A percentile compares a stretch with the other conserved stretches of the same genome.
Conservation (phyloP, 2,113 vertebrate genomes). For the Eira barbara region DNA sequence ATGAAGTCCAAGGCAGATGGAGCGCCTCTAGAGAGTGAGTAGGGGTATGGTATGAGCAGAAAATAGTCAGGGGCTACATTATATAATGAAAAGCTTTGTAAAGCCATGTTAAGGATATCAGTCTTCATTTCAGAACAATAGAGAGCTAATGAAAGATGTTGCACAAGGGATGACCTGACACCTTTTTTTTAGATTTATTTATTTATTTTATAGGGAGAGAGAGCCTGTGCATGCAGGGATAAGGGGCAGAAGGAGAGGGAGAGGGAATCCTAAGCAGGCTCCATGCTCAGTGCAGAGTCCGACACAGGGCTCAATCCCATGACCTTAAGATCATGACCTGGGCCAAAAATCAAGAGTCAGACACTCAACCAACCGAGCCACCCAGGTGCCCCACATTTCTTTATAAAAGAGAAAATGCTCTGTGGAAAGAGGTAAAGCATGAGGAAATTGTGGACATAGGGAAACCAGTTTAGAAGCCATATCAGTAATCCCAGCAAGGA, state of each 20-base stretch:
- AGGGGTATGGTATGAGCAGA: background rate
- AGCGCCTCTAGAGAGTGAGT: background rate
- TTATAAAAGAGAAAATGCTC: background rate
- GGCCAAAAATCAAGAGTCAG: background rate
- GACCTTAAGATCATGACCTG: background rate
- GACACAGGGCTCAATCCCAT: background rate
- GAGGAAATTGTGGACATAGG: background rate
- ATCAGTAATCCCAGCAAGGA: background rate
- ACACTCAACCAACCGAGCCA: background rate
- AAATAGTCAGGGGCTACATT: background rate
- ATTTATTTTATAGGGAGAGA: too few relatives aligned
- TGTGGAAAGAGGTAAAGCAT: background rate
- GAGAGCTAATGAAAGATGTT: background rate
- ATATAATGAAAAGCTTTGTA: background rate
- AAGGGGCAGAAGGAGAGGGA: background rate
- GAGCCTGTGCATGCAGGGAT: too few relatives aligned
- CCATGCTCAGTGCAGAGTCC: background rate
- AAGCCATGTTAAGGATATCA: background rate
- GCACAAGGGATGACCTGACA: background rate
- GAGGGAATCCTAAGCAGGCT: background rate
- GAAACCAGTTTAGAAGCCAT: background rate
- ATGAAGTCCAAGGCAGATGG: background rate
- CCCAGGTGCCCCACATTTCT: background rate
- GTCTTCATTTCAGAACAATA: background rate
- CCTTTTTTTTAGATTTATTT: too few relatives aligned